These are phyloP conservation scores for Pampus argenteus DNA, from an alignment of 2,797 vertebrate genomes.

Conservation along the genomic window DNA sequence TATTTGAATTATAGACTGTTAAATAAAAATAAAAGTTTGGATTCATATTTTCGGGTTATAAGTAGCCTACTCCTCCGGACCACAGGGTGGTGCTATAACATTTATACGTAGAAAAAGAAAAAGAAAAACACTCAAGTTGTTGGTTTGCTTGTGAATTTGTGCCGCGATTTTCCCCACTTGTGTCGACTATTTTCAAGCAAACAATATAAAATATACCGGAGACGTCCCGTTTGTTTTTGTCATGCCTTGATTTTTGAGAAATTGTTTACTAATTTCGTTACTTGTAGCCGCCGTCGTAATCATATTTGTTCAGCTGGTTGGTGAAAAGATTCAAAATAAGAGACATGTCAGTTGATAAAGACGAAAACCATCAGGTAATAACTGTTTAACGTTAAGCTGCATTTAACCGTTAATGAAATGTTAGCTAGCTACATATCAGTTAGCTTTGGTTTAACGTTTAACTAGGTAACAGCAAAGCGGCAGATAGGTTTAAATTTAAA, in stretches of 20 bases:
- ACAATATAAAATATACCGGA: neutral
- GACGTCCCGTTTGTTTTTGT: neutral
- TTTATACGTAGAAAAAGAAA: neutral
- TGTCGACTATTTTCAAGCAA: neutral
- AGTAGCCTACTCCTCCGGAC: conserved; percentile 25
- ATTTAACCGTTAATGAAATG: neutral
- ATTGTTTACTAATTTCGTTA: fast-evolving
- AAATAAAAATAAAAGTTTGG: too few species aligned
- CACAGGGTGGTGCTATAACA: conserved; percentile 39
- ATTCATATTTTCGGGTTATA: neutral
- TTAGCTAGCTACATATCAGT: neutral
- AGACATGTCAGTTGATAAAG: conserved; percentile 65
- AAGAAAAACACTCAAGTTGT: neutral
- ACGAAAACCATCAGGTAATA: conserved; percentile 68
- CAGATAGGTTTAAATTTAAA: neutral
- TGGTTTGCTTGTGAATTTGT: conserved; percentile 44
- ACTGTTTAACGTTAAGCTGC: neutral
- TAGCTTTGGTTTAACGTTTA: neutral
- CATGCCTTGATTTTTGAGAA: neutral
- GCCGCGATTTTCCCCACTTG: conserved; percentile 54
- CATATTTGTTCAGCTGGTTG: neutral
- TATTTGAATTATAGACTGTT: neutral
- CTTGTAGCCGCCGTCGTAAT: neutral
- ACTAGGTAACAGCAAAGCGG: too few species aligned
- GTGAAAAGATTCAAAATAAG: neutral